These are phyloP conservation scores for Hetaerina americana DNA, from an alignment of 1,140 invertebrate genomes.

Conservation along the genomic window DNA sequence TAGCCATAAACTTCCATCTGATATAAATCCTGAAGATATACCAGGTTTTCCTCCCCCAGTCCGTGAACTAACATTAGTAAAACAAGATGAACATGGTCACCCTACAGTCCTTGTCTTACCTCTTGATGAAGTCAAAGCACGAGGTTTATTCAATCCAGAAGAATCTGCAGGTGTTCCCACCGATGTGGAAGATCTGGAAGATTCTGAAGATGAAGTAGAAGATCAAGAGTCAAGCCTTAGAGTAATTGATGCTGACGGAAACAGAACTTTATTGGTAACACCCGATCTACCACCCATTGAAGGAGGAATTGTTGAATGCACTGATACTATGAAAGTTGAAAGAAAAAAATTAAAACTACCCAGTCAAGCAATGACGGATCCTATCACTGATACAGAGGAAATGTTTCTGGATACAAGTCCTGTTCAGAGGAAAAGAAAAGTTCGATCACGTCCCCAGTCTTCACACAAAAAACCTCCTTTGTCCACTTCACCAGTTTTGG, in stretches of 20 bases:
- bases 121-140: conserved; percentile 26
- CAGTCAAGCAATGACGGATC: conserved; percentile 16
- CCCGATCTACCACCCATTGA: conserved; percentile 22
- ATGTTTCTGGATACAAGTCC: conserved; percentile 23
- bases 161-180: conserved; percentile 25
- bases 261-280: conserved; percentile 13
- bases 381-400: conserved; percentile 37
- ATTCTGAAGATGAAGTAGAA: conserved; percentile 26
- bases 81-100: conserved; percentile 30
- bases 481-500: too few relatives aligned
- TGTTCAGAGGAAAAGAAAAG: conserved; percentile 12
- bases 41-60: conserved; percentile 26
- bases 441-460: not conserved
- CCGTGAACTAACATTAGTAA: conserved; percentile 31
- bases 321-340: conserved; percentile 17
- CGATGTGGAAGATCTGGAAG: conserved; percentile 30
- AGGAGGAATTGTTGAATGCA: conserved; percentile 19
- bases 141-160: conserved; percentile 24
- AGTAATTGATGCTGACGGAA: conserved; percentile 12
- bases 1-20: conserved; percentile 11
- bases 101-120: conserved; percentile 32
- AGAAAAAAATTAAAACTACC: conserved; percentile 10
- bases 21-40: conserved; percentile 18
- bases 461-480: not conserved
- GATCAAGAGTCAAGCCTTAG: conserved; percentile 3